A percentile compares a stretch with the other conserved stretches of the same genome.
Evolutionary conservation across 2,113 vertebrate genomes (phyloP).

Genomic region (Siniperca knerii): DNA sequence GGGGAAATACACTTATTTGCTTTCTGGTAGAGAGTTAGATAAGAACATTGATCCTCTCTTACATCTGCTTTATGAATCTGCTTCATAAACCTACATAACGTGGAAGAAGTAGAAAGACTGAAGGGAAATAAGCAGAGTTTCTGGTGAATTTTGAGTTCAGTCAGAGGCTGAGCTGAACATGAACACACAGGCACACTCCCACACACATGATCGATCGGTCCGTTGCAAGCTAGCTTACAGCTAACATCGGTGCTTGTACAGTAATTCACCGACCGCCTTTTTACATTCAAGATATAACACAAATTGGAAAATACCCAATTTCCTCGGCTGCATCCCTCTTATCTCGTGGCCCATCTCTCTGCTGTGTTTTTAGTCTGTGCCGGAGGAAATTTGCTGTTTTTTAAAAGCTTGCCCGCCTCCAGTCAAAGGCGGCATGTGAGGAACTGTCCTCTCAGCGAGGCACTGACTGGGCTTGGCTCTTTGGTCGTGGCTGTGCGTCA

Average conservation of each 20-base stretch:
- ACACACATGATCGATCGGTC: too few relatives aligned
- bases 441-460: constrained; percentile 4
- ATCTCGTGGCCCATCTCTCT: constrained; percentile 35
- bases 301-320: constrained; percentile 47
- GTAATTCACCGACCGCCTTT: background rate
- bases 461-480: background rate
- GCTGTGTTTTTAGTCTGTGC: constrained; percentile 15
- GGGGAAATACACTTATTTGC: background rate
- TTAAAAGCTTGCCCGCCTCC: background rate
- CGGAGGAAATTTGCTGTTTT: constrained; percentile 20
- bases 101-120: background rate
- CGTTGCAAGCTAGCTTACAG: background rate
- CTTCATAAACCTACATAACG: background rate
- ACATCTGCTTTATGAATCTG: background rate
- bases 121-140: background rate
- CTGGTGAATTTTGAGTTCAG: background rate
- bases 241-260: background rate
- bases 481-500: constrained; percentile 28
- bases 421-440: constrained; percentile 28
- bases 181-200: too few relatives aligned
- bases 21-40: background rate
- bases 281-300: background rate
- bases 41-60: background rate
- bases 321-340: constrained; percentile 21
- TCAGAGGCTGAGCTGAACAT: background rate